phyloP scores from a whole-genome alignment of 2,113 vertebrate species.

The Heterocephalus glaber region DNA sequence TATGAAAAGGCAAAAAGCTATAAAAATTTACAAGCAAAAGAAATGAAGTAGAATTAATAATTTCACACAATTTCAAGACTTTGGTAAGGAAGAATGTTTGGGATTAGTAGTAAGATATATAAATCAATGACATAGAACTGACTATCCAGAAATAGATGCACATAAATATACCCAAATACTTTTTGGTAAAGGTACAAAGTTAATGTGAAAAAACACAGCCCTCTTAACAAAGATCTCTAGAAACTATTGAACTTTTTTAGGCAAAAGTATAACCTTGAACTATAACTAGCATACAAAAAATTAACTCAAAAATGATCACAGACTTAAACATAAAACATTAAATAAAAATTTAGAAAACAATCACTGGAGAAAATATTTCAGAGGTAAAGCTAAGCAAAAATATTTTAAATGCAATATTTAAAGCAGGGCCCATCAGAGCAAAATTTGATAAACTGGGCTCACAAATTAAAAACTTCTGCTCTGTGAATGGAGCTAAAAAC shows the following conservation, averaged over 20 bases:
- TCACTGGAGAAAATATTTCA: neutral
- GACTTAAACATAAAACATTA: neutral
- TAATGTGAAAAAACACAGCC: neutral
- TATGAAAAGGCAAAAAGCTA: neutral
- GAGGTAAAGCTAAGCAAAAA: neutral
- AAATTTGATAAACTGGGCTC: neutral
- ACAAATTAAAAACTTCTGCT: neutral
- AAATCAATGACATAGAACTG: neutral
- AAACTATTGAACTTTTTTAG: neutral
- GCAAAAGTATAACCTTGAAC: neutral
- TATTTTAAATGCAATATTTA: neutral
- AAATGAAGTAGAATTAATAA: neutral
- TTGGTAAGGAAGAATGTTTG: neutral
- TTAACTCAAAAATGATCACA: neutral
- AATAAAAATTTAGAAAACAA: neutral
- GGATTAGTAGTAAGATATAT: neutral
- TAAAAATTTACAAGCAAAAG: neutral
- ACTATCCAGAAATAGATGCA: neutral
- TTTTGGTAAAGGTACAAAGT: neutral
- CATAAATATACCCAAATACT: neutral
- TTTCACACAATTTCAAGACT: neutral
- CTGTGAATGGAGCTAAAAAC: neutral
- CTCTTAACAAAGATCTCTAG: neutral
- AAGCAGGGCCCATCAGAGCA: neutral
- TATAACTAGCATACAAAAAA: neutral